Evolutionary conservation across 2,113 vertebrate genomes (phyloP).

Genomic region (Ia io): DNA sequence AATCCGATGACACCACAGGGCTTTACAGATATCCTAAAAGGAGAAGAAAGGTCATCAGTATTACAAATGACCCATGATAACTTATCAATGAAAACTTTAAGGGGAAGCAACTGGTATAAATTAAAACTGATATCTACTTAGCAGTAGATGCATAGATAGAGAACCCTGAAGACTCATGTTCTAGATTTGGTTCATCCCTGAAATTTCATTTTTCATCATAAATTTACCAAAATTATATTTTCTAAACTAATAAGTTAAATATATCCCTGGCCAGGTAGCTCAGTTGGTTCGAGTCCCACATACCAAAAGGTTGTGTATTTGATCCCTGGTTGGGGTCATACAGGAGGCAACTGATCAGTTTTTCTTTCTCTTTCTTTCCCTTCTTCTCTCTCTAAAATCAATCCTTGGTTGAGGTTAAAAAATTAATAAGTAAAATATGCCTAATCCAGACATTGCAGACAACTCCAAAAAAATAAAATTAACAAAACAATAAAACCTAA

Average conservation of each 20-base stretch:
- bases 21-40: constrained; percentile 92
- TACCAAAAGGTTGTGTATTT: background rate
- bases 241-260: background rate
- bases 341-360: background rate
- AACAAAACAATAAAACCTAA: background rate
- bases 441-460: background rate
- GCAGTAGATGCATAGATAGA: accelerated
- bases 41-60: background rate
- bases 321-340: background rate
- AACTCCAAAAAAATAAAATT: background rate
- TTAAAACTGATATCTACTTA: background rate
- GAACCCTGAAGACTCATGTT: background rate
- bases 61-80: background rate
- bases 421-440: background rate
- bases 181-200: background rate
- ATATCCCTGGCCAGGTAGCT: background rate
- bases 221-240: background rate
- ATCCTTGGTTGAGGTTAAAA: background rate
- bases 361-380: background rate
- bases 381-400: background rate
- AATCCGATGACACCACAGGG: constrained; percentile 93
- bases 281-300: background rate
- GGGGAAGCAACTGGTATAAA: background rate
- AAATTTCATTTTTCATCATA: background rate
- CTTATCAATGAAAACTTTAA: background rate